A percentile compares a stretch with the other conserved stretches of the same genome.
Evolutionary conservation across 2,113 vertebrate genomes (phyloP).

Genomic region (Ranitomeya variabilis): DNA sequence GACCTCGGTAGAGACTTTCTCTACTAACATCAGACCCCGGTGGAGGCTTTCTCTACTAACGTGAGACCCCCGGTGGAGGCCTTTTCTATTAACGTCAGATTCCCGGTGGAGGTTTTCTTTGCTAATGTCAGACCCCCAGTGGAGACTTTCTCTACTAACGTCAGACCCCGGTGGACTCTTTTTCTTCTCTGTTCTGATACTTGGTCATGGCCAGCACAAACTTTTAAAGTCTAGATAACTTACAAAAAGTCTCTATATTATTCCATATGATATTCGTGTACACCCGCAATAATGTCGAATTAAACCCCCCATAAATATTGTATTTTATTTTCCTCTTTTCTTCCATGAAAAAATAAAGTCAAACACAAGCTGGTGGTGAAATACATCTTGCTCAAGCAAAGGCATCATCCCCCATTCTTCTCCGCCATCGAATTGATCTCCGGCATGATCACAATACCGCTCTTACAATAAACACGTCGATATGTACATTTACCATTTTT

Average conservation of each 20-base stretch:
- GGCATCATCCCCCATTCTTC: neutral
- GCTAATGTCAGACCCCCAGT: neutral
- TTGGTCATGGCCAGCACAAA: neutral
- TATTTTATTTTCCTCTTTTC: neutral
- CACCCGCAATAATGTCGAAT: neutral
- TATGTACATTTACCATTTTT: neutral
- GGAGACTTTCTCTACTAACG: neutral
- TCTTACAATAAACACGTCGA: neutral
- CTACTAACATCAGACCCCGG: too few relatives aligned
- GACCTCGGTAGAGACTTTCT: too few relatives aligned
- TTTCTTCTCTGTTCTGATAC: neutral
- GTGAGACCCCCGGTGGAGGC: too few relatives aligned
- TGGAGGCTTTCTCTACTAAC: too few relatives aligned
- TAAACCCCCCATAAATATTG: neutral
- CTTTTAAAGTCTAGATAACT: neutral
- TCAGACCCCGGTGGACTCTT: too few relatives aligned
- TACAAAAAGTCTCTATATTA: neutral
- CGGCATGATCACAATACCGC: neutral
- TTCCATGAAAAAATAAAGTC: conserved; percentile 19
- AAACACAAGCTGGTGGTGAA: neutral
- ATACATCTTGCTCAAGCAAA: neutral
- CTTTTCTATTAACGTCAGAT: too few relatives aligned
- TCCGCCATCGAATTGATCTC: neutral
- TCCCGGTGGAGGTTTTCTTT: neutral
- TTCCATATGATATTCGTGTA: neutral